phyloP scores from a whole-genome alignment of 1,140 invertebrate species.

The Onthophagus taurus region DNA sequence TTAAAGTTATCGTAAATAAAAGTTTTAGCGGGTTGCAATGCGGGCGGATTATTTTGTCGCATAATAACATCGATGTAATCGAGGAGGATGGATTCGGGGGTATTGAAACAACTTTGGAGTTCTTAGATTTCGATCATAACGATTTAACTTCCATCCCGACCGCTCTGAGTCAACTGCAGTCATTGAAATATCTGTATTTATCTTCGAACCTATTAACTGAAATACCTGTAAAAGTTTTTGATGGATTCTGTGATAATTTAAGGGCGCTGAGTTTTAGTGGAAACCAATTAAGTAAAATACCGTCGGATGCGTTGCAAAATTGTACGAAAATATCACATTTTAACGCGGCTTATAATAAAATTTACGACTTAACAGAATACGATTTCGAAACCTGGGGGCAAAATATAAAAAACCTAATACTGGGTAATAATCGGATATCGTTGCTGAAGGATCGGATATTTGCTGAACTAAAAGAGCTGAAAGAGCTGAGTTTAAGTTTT shows the following conservation, averaged over 20 bases:
- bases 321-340: constrained; percentile 67
- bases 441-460: constrained; percentile 66
- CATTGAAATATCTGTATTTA: constrained; percentile 70
- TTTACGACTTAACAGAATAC: constrained; percentile 59
- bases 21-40: constrained; percentile 59
- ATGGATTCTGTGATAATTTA: constrained; percentile 48
- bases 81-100: constrained; percentile 62
- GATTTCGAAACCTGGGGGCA: constrained; percentile 73
- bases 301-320: constrained; percentile 53
- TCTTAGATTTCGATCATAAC: constrained; percentile 76
- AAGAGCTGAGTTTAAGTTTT: constrained; percentile 81
- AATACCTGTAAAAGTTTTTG: constrained; percentile 47
- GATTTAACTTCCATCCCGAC: constrained; percentile 55
- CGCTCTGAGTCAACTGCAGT: constrained; percentile 54
- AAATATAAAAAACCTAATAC: constrained; percentile 68
- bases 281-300: constrained; percentile 65
- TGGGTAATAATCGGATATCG: constrained; percentile 76
- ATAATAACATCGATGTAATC: constrained; percentile 60
- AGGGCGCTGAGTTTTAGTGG: constrained; percentile 71
- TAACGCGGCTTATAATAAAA: constrained; percentile 80
- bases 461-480: constrained; percentile 55
- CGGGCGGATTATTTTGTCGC: constrained; percentile 66
- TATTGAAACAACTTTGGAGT: constrained; percentile 62
- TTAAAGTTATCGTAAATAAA: constrained; percentile 51
- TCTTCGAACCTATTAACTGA: constrained; percentile 66